Percentiles rank a stretch among this genome's conserved stretches.
Conservation (phyloP, 2,797 vertebrate species). For the Ceryle rudis region DNA sequence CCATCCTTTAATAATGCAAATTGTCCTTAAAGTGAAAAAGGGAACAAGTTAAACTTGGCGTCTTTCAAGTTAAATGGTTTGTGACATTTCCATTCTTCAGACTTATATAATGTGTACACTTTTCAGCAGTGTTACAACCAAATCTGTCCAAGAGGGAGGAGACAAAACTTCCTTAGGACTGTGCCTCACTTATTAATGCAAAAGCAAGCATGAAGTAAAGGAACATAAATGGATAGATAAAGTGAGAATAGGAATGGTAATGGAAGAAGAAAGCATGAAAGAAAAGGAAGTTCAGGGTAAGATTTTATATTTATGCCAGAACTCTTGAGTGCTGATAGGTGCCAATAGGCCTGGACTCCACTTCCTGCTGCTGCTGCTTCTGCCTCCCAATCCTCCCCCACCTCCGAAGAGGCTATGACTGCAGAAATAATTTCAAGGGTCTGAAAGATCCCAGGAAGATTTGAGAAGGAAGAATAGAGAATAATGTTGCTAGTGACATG, state of each 20-base stretch:
- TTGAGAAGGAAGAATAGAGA: not conserved
- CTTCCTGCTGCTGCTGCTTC: not conserved
- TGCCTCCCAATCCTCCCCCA: rapidly evolving
- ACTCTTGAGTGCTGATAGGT: not conserved
- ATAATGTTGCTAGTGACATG: not conserved
- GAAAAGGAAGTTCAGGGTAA: not conserved
- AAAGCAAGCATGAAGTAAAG: not conserved
- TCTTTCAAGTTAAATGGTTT: not conserved
- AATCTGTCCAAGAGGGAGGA: not conserved
- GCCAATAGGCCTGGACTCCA: not conserved
- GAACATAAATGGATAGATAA: not conserved
- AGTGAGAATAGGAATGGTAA: not conserved
- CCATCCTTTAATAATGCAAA: not conserved
- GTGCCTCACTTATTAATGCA: not conserved
- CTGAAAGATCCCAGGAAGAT: not conserved
- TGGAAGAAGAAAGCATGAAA: not conserved
- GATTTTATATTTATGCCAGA: not conserved
- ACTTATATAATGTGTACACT: not conserved
- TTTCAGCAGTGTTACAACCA: not conserved
- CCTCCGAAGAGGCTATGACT: rapidly evolving
- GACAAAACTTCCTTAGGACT: not conserved
- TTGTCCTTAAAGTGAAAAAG: too few species aligned
- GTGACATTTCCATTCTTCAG: not conserved
- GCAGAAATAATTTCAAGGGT: not conserved
- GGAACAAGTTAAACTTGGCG: not conserved